These are phyloP conservation scores for Drosophila borealis DNA, from an alignment of 2,888 invertebrate genomes.

Conservation along the genomic window DNA sequence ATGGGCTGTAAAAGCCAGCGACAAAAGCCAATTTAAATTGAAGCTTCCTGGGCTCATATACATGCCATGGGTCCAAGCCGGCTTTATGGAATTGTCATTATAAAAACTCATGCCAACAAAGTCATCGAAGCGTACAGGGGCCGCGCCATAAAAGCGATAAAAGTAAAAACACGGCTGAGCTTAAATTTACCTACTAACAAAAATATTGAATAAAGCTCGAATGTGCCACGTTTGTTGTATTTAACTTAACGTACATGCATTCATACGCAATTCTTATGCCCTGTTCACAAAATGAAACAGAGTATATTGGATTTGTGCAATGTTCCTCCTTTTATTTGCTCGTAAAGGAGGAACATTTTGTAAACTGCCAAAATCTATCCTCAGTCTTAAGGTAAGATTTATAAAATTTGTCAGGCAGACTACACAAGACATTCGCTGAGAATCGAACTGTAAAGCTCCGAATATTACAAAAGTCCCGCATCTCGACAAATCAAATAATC, in stretches of 20 bases:
- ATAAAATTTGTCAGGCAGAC: too few species aligned
- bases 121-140: conserved; percentile 34
- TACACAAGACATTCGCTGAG: too few species aligned
- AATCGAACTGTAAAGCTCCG: too few species aligned
- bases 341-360: too few species aligned
- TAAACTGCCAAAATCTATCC: too few species aligned
- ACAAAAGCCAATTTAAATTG: conserved; percentile 62
- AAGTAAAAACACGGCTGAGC: conserved; percentile 25
- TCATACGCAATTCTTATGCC: background rate
- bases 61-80: conserved; percentile 26
- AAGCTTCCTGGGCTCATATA: conserved; percentile 41
- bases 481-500: too few species aligned
- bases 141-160: conserved; percentile 22
- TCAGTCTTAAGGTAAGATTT: too few species aligned
- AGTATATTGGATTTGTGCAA: background rate
- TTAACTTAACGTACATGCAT: background rate
- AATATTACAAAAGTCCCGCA: too few species aligned
- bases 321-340: background rate
- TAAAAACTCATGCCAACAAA: conserved; percentile 54
- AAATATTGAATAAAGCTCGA: conserved; percentile 13
- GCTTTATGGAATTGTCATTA: conserved; percentile 56
- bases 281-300: background rate
- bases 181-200: conserved; percentile 21
- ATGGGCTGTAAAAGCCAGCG: conserved; percentile 58
- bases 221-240: conserved; percentile 8